Percentiles rank a stretch among this genome's conserved stretches.
These are phyloP conservation scores for Coptotermes formosanus DNA, from an alignment of 1,140 invertebrate species.

Conservation along the genomic window DNA sequence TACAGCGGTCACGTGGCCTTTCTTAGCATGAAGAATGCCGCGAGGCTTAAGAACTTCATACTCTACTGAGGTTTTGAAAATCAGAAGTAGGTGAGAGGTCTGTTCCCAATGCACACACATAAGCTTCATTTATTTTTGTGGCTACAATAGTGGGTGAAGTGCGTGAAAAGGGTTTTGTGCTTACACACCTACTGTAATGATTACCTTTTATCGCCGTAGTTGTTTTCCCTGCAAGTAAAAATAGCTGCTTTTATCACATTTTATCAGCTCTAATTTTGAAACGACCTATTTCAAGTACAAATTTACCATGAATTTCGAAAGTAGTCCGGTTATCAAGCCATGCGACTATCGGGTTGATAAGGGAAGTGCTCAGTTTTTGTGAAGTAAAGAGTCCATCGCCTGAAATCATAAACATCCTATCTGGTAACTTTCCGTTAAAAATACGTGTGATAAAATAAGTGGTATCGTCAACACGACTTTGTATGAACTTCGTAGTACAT, in stretches of 20 bases:
- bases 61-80: no score
- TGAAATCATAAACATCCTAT: not conserved
- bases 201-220: not conserved
- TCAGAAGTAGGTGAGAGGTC: no score
- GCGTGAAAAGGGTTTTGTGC: not conserved
- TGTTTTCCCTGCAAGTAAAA: not conserved
- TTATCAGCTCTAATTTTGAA: not conserved
- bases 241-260: not conserved
- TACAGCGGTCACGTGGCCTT: no score
- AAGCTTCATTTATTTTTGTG: no score
- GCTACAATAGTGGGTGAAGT: no score
- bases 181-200: not conserved
- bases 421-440: not conserved
- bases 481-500: no score
- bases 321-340: not conserved
- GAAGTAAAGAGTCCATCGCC: not conserved
- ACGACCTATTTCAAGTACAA: not conserved
- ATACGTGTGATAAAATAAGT: no score
- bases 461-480: no score
- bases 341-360: not conserved
- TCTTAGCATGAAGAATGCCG: no score
- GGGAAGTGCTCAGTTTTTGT: not conserved
- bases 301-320: not conserved
- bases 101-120: no score
- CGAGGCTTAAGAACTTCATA: no score